These are phyloP conservation scores for Neomorphus geoffroyi DNA, from an alignment of 2,797 vertebrate genomes.

Conservation along the genomic window DNA sequence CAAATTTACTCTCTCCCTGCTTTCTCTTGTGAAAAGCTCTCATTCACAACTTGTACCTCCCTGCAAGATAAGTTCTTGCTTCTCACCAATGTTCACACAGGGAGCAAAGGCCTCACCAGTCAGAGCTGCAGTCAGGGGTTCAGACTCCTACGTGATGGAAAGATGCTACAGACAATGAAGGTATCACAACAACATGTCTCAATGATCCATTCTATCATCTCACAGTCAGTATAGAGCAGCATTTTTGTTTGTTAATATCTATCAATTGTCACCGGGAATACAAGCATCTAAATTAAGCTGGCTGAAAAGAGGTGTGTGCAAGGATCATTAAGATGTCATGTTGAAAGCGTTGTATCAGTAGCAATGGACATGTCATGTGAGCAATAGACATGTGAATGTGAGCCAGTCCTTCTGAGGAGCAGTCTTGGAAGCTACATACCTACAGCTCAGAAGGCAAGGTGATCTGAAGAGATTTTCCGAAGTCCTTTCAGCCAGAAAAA, in stretches of 20 bases:
- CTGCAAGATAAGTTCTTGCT: not conserved
- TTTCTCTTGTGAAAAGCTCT: not conserved
- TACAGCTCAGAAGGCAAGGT: not conserved
- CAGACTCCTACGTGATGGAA: not conserved
- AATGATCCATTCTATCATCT: no score
- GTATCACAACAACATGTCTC: no score
- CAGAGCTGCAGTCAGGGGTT: not conserved
- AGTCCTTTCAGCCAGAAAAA: not conserved
- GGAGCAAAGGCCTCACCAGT: not conserved
- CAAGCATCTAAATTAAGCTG: no score
- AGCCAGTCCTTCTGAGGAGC: not conserved
- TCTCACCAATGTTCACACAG: not conserved
- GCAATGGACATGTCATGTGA: not conserved
- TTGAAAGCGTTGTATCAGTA: not conserved
- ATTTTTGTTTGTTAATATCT: no score
- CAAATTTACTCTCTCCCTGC: accelerated
- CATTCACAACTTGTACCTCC: not conserved
- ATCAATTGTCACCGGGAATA: no score
- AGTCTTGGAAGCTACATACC: not conserved
- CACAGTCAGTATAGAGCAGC: no score
- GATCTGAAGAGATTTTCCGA: not conserved
- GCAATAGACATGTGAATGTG: not conserved
- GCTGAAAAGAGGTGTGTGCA: no score
- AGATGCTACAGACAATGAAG: not conserved
- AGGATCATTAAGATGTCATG: not conserved